Evolutionary conservation across 2,888 invertebrate genomes (phyloP).

Genomic region (Tetropium fuscum): DNA sequence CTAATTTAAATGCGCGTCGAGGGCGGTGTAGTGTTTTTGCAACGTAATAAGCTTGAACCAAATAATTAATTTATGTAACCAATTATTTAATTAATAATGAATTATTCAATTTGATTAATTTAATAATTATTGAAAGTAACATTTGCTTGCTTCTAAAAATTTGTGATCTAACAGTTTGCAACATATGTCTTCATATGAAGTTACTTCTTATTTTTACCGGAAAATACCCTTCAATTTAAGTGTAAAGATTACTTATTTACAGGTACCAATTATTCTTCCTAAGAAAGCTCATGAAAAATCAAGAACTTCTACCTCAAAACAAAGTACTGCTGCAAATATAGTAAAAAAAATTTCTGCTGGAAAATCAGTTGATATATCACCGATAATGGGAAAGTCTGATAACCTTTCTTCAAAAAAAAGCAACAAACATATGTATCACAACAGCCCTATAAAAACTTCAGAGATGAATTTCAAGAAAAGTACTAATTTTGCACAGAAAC

Average conservation of each 20-base stretch:
- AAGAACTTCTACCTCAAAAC: slow-evolving; percentile 4
- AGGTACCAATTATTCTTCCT: slow-evolving; percentile 12
- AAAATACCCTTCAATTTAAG: too few species aligned
- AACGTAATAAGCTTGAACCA: too few species aligned
- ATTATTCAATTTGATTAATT: too few species aligned
- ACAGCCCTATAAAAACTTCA: slow-evolving; percentile 1
- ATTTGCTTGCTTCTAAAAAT: too few species aligned
- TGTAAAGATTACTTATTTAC: slow-evolving; percentile 3
- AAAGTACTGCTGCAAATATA: slow-evolving; percentile 1
- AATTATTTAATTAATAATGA: too few species aligned
- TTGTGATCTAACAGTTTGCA: too few species aligned
- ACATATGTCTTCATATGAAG: too few species aligned
- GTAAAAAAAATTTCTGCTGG: slow-evolving; percentile 15
- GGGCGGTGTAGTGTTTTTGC: too few species aligned
- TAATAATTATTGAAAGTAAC: too few species aligned
- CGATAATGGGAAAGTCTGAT: slow-evolving; percentile 10
- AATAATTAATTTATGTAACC: too few species aligned
- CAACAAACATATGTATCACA: not conserved
- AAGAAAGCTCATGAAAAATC: slow-evolving; percentile 22
- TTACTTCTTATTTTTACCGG: too few species aligned
- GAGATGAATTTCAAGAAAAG: slow-evolving; percentile 1
- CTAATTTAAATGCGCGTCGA: too few species aligned
- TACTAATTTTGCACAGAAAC: slow-evolving; percentile 6
- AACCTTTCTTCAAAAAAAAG: not conserved
- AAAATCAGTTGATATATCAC: slow-evolving; percentile 34